Evolutionary conservation across 2,888 invertebrate species (phyloP).

Genomic region (Anorthoa munda): DNA sequence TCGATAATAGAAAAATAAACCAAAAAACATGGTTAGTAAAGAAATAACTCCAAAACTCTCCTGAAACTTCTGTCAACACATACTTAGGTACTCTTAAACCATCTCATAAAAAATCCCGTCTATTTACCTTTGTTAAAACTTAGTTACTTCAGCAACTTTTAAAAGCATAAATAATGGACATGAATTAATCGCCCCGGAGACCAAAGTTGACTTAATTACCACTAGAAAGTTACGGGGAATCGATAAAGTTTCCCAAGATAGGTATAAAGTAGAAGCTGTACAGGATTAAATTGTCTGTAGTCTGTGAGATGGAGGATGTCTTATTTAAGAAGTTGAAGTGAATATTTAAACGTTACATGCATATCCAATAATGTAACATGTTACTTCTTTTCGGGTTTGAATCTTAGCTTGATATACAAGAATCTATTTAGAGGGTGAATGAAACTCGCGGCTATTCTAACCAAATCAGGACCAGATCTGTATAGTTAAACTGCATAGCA

Average conservation of each 20-base stretch:
- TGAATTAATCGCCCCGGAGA: conserved; percentile 58
- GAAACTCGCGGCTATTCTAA: too few species aligned
- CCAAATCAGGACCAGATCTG: too few species aligned
- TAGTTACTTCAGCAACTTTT: conserved; percentile 42
- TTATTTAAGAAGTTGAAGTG: conserved; percentile 23
- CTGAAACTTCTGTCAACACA: background rate
- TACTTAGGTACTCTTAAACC: background rate
- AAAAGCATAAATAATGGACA: conserved; percentile 60
- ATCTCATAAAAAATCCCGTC: conserved; percentile 19
- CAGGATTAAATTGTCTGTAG: conserved; percentile 49
- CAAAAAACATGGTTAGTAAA: background rate
- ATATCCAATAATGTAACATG: background rate
- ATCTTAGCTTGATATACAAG: background rate
- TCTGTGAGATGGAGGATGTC: conserved; percentile 20
- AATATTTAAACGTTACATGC: conserved; percentile 6
- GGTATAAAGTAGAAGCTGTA: conserved; percentile 46
- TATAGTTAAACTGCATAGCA: background rate
- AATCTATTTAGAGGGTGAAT: too few species aligned
- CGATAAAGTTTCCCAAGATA: conserved; percentile 60
- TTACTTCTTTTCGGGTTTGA: background rate
- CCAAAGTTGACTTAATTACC: conserved; percentile 63
- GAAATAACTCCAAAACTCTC: background rate
- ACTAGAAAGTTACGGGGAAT: conserved; percentile 50
- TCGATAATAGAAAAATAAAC: background rate
- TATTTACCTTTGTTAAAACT: conserved; percentile 42